Base-by-base conservation (phyloP, 2,113 vertebrate species). In the Saimiri boliviensis region DNA sequence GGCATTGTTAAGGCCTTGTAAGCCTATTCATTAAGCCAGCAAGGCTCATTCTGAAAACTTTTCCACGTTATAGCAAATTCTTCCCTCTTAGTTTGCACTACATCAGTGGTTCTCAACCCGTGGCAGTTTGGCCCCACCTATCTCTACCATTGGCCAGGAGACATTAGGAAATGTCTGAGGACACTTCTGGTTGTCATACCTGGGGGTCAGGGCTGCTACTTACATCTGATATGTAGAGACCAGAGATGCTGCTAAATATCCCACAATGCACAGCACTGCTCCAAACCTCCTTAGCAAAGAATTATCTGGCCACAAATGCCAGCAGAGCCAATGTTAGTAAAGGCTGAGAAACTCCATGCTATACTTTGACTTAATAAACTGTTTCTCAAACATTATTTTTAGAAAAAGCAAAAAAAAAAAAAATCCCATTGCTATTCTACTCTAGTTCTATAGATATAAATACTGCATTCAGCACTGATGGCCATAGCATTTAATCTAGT, bases 241-340 rank as follows among this genome's bases (percentile, higher is more conserved):
- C 49, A 71, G 35, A 77, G 23, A 60, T 13, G 25, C 6, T 32
- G n/a, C 2, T 27, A 8, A 19, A 4, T 23, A 5, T 32, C 19
- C 6, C 6, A 6, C 2, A 6, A 7, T 3, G 3, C 35, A 27
- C 21, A 12, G 16, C 3, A 32, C 19, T 2, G 5, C 20, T 16
- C 77, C 45, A 21, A 6, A 20, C 8, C 3, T 23, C 10, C n/a
- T 16, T 5, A 9, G 16, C 56, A 21, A 20, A 76, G 35, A 45
- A 40, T 37, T 25, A 40, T 73, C 25, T 35, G 47, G 7, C 30
- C 77, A 30, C 2, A 68, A 40, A 20, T 11, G 1, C 58, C 49
- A 20, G 1, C 6, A 21, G 8, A 8, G 13, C 30, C 19, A 3
- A 0, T 13, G 47, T 49, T 32, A 21, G 0, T 14, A n/a, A 27